Evolutionary conservation across 2,797 vertebrate genomes (phyloP), one percentile per base, ranked within the genome.

Genomic region (Merluccius polli): DNA sequence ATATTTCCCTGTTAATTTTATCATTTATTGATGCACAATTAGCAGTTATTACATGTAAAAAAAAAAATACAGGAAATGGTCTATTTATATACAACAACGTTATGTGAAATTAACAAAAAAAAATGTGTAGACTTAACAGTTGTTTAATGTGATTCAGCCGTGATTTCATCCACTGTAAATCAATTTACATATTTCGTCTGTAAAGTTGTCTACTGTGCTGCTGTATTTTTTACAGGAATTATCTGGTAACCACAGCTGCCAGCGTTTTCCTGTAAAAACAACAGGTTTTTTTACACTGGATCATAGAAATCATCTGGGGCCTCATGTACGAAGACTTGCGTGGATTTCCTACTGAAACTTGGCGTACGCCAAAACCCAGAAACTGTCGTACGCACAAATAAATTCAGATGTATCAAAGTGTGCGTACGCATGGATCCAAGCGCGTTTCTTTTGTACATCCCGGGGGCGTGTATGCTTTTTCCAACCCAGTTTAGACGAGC

Each of bases 181-280:
- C 59, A 65, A 65, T 65, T 65, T 65, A 77, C 72, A 80, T 73
- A 73, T 67, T 77, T 16, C 6, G 9, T 74, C 36, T 1, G 68
- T 75, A 71, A 72, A 75, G 69, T 70, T 69, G 69, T 72, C 38
- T 77, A 72, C 68, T 24, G 35, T 72, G 29, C 73, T 32, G 21
- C 72, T 80, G 72, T 73, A 72, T 44, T 77, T 80, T 80, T 77
- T 65, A 80, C 79, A 74, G 79, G 75, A 80, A 77, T 71, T 33
- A 71, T 70, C 79, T 80, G 63, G 78, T 79, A 79, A 79, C 77
- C 77, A 73, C 74, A 79, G 78, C 78, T 79, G 71, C 48, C 78
- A 80, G 78, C 21, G n/a, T 71, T 80, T 80, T 74, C 68, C 48
- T 80, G 71, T 76, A 76, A 79, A 79, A 79, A 75, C 59, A 1